Percentiles rank a stretch among this genome's conserved stretches.
Evolutionary conservation across 2,113 vertebrate species (phyloP).

Genomic region (Epinephelus lanceolatus): DNA sequence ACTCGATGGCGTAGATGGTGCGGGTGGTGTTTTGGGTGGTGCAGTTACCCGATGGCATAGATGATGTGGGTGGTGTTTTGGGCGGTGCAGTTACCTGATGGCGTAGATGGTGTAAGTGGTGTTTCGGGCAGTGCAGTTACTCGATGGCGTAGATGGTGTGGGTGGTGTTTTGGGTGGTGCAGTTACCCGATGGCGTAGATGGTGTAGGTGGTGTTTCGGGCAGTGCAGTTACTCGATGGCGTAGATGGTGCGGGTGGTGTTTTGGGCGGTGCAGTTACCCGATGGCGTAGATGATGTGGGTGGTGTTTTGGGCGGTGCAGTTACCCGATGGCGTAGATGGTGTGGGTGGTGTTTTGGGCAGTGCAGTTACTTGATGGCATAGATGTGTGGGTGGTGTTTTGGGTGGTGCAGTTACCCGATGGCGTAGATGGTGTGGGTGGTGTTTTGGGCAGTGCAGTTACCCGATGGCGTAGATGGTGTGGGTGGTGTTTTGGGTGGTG

Average conservation of each 20-base stretch:
- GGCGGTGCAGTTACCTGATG: not conserved
- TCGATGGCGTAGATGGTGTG: not conserved
- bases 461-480: not conserved
- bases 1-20: slow-evolving; percentile 88
- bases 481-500: not conserved
- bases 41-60: too few species aligned
- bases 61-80: not conserved
- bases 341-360: slow-evolving; percentile 12
- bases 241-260: too few species aligned
- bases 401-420: not conserved
- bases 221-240: too few species aligned
- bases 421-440: not conserved
- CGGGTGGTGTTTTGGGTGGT: not conserved
- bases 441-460: not conserved
- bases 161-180: not conserved
- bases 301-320: not conserved
- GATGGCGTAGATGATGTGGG: slow-evolving; percentile 24
- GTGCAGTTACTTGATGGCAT: not conserved
- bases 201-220: too few species aligned
- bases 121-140: not conserved
- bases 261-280: too few species aligned
- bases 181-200: slow-evolving; percentile 70
- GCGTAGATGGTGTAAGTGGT: not conserved
- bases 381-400: not conserved
- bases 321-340: slow-evolving; percentile 87